Evolutionary conservation across 2,888 invertebrate genomes (phyloP), one percentile per base, ranked within the genome.

Genomic region (Tigriopus californicus): DNA sequence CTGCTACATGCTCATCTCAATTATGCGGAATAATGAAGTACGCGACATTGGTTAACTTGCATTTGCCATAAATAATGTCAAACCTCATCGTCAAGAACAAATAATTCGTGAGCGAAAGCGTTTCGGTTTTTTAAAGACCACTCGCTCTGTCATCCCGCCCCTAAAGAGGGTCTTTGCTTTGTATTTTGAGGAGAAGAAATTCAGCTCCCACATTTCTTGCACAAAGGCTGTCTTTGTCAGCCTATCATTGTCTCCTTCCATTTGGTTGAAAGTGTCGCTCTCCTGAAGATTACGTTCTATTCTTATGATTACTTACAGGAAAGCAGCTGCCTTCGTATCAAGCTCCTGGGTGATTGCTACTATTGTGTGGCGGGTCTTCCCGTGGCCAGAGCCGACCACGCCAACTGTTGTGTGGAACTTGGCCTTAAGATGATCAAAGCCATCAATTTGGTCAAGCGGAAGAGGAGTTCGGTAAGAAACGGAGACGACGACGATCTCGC

Each of bases 341-440:
- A 92, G 74, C 79, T 92, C 58, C 79, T 92, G 92, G 94, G 94
- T 0, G 94, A 95, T 75, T 94, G 94, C 74, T 95, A 95, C 74
- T 95, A 95, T 74, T 91, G 91, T 72, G 91, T 91, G 41, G 85
- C 84, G 49, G 95, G 95, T 1, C 75, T 95, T 62, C 94, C 94
- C 0, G 95, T 95, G 71, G 82, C 91, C 13, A 76, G 91, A 58
- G 80, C 82, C 57, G 91, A 95, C 75, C 95, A 97, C 70, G 95
- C 94, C 61, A 85, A 85, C 67, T 94, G 92, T 76, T 92, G 92
- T 70, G 95, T 97, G 11, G 91, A 94, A 74, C 95, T 95, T 94
- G 95, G 94, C 4, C 77, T 95, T 58, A 94, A 95, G 73, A 94
- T 95, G 94, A 95, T 95, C 68, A 92, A 95, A 74, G 92, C 94